phyloP scores from a whole-genome alignment of 2,888 invertebrate species.

The Netelia fuscicornis region DNA sequence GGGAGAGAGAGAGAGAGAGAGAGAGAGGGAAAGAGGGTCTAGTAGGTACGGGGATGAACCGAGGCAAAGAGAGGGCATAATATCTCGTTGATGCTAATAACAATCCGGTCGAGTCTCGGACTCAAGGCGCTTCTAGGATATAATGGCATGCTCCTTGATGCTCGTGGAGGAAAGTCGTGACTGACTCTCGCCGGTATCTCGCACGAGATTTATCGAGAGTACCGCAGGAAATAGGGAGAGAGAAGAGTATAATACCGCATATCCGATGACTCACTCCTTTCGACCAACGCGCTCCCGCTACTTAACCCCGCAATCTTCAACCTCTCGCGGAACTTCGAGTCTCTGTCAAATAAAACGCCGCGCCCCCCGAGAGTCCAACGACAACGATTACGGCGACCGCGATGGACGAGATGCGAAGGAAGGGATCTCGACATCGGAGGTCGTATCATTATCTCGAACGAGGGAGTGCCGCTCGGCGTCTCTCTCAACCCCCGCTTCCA shows the following conservation, averaged over 20 bases:
- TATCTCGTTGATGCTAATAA: slow-evolving; percentile 41
- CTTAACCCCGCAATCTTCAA: slow-evolving; percentile 46
- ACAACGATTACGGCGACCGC: slow-evolving; percentile 14
- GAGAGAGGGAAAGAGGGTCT: no score
- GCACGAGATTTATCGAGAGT: slow-evolving; percentile 41
- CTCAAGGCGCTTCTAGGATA: slow-evolving; percentile 32
- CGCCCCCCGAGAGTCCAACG: slow-evolving; percentile 5
- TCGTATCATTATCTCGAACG: slow-evolving; percentile 33
- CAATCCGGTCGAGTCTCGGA: slow-evolving; percentile 22
- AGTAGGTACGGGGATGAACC: not conserved
- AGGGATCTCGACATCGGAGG: slow-evolving; percentile 21
- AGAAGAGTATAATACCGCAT: slow-evolving; percentile 16
- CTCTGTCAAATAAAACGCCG: not conserved
- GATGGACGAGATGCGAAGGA: not conserved
- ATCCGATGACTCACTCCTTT: slow-evolving; percentile 63
- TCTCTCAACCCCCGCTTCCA: not conserved
- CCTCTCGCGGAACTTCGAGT: slow-evolving; percentile 18
- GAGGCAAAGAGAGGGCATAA: not conserved
- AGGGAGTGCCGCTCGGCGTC: slow-evolving; percentile 32
- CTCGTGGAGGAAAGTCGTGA: slow-evolving; percentile 40
- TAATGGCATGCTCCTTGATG: slow-evolving; percentile 18
- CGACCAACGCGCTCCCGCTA: slow-evolving; percentile 42
- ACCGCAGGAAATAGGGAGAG: slow-evolving; percentile 51
- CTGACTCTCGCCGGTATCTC: slow-evolving; percentile 31
- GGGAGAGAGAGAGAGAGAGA: not conserved